Percentiles rank a stretch among this genome's conserved stretches.
phyloP scores from a whole-genome alignment of 2,113 vertebrate genomes.

The Talpa occidentalis region DNA sequence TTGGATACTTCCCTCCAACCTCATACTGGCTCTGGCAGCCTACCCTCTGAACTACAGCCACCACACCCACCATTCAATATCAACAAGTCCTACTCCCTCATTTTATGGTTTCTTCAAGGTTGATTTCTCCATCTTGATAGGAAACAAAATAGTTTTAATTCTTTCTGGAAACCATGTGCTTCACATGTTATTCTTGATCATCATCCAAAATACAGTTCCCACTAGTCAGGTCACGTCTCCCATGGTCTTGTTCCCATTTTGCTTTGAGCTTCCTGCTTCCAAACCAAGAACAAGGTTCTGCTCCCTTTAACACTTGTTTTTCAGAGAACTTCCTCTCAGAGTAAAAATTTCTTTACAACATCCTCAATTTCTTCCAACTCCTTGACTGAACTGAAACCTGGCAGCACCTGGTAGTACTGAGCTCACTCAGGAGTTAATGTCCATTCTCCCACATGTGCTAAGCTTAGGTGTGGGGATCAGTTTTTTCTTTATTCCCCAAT shows the following conservation, averaged over 20 bases:
- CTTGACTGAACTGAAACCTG: background rate
- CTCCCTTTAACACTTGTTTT: background rate
- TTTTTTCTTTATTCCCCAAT: background rate
- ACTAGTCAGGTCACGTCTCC: background rate
- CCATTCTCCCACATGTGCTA: background rate
- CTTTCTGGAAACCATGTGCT: conserved; percentile 3
- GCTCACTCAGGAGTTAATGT: background rate
- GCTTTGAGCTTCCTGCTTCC: background rate
- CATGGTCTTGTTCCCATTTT: background rate
- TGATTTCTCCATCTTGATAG: conserved; percentile 33
- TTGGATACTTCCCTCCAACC: background rate
- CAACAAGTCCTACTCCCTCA: background rate
- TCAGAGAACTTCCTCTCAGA: background rate
- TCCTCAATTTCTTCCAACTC: background rate
- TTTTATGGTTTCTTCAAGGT: background rate
- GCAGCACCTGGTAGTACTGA: background rate
- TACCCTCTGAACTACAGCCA: background rate
- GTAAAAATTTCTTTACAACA: conserved; percentile 15
- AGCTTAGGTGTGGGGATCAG: background rate
- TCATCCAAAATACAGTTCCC: conserved; percentile 1
- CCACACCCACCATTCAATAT: background rate
- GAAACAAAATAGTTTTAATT: conserved; percentile 19
- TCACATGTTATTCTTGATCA: conserved; percentile 13
- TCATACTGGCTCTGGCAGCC: background rate
- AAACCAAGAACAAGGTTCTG: background rate